A percentile compares a stretch with the other conserved stretches of the same genome.
Conservation (phyloP, 92 coral and sea anemone genomes). For the Meandrina meandrites region DNA sequence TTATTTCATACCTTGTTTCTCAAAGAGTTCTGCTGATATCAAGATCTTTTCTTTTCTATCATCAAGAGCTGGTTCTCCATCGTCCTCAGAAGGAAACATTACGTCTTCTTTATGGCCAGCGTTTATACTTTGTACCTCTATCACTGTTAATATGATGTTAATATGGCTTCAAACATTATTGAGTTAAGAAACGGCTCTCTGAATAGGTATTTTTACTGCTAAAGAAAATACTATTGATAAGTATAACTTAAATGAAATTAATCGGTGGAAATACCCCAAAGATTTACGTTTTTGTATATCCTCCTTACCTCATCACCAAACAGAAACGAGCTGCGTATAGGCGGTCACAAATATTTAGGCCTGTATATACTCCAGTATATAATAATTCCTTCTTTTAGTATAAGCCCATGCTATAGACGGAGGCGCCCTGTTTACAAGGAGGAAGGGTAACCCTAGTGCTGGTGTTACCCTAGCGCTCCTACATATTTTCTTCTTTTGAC, state of each 20-base stretch:
- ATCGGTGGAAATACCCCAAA: not conserved
- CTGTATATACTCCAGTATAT: no score
- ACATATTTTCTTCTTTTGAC: no score
- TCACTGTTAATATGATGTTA: not conserved
- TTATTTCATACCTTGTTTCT: not conserved
- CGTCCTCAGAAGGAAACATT: slow-evolving; percentile 9
- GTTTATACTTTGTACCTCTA: not conserved
- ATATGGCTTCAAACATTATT: not conserved
- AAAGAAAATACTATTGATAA: not conserved
- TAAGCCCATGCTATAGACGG: no score
- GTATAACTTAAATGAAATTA: not conserved
- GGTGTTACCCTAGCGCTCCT: no score
- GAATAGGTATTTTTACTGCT: no score
- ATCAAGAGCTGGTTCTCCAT: not conserved
- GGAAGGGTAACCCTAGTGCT: no score
- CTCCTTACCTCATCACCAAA: not conserved
- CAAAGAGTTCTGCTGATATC: slow-evolving; percentile 21
- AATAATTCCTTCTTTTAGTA: no score
- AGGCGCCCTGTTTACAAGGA: no score
- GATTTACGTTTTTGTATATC: not conserved
- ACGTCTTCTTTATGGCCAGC: slow-evolving; percentile 8
- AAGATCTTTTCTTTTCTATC: not conserved
- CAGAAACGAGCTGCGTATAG: no score
- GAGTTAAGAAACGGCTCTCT: no score
- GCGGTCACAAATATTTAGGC: no score